Evolutionary conservation across 2,797 vertebrate species (phyloP), one percentile per base, ranked within the genome.

Genomic region (Rhabdophis nuchalis): DNA sequence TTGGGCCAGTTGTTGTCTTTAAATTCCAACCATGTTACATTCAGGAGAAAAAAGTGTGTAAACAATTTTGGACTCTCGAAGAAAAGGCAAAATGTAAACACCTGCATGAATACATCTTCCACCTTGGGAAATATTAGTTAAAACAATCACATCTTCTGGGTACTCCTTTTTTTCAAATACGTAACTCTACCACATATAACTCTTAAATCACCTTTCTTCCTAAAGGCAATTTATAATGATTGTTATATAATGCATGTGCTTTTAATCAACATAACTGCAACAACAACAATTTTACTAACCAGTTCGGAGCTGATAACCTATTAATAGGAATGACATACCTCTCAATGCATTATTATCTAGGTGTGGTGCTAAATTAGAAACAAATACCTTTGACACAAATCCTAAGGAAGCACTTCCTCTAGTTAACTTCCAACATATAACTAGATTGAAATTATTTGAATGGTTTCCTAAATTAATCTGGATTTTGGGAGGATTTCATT

Each of bases 341-440:
- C 86, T 60, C 53, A 46, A 89, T 88, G 27, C 52, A 82, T 60
- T 41, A 64, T 85, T 64, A 91, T 90, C 46, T 61, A 85, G 89
- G 68, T 88, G 93, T 94, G 95, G 94, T 89, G 6, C 14, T n/a
- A 46, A 29, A 92, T 92, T 91, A 92, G 90, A 94, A 95, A 93
- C 72, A 89, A 56, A 92, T 90, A 88, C 93, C 90, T 86, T 93
- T 97, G 96, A 97, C 93, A 91, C 95, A 95, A 89, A 58, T 82
- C 90, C 92, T 96, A 58, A 96, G 95, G 96, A 96, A 95, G 58
- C 94, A 90, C 94, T 96, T 97, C 96, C 95, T 95, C 90, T 91
- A 87, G 89, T 8, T 94, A 82, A 46, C 23, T 2, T 89, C 93
- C 50, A 90, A 64, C 27, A 4, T 58, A 53, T 85, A 46, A 64